Conservation (phyloP, 2,113 vertebrate species). For the Nansenia antarctica region DNA sequence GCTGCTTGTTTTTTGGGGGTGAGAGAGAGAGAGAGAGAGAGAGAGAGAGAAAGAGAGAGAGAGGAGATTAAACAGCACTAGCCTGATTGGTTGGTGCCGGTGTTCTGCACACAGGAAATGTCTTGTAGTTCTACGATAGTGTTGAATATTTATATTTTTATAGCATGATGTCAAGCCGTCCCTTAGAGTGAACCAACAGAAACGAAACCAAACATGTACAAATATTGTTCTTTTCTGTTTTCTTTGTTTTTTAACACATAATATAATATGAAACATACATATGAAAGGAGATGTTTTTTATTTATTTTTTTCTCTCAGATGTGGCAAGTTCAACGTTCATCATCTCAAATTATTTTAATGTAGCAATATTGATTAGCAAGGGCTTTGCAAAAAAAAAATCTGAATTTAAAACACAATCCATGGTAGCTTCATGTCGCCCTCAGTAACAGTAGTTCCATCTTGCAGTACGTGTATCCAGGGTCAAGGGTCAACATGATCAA, state of each 20-base stretch:
- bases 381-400: constrained; percentile 72
- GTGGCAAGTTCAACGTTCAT: constrained; percentile 54
- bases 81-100: constrained; percentile 58
- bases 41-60: constrained; percentile 55
- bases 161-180: constrained; percentile 76
- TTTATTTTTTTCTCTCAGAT: too few relatives aligned
- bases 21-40: too few relatives aligned
- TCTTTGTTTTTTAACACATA: constrained; percentile 24
- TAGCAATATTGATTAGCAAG: constrained; percentile 83
- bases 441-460: constrained; percentile 42
- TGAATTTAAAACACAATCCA: constrained; percentile 60
- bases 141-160: constrained; percentile 71
- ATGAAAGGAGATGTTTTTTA: constrained; percentile 29
- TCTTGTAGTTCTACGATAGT: constrained; percentile 67
- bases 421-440: constrained; percentile 71
- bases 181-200: constrained; percentile 59
- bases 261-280: constrained; percentile 12
- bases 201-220: constrained; percentile 57
- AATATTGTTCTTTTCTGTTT: constrained; percentile 37
- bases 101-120: constrained; percentile 61
- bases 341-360: constrained; percentile 72
- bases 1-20: constrained; percentile 66
- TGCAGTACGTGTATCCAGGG: neutral
- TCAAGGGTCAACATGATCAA: neutral
- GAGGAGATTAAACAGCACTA: constrained; percentile 39